A percentile compares a stretch with the other conserved stretches of the same genome.
Evolutionary conservation across 2,113 vertebrate genomes (phyloP).

Genomic region (Greenwoodochromis staneri): DNA sequence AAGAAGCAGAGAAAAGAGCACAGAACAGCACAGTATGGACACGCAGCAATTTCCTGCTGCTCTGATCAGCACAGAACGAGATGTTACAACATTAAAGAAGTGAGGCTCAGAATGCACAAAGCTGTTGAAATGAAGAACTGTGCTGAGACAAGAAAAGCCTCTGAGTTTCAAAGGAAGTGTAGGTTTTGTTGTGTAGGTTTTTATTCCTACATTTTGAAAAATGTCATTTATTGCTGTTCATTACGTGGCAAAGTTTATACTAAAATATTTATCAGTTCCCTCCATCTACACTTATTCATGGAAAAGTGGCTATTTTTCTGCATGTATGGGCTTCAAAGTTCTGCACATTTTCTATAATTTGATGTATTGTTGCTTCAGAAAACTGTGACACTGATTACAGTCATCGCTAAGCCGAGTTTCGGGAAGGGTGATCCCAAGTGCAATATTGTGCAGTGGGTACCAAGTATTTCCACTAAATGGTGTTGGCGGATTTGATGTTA

Average conservation of each 20-base stretch:
- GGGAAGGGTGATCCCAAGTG: background rate
- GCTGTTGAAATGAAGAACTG: background rate
- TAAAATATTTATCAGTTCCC: background rate
- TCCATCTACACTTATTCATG: background rate
- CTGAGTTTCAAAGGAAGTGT: background rate
- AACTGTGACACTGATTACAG: background rate
- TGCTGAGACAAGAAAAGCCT: background rate
- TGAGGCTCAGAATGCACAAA: background rate
- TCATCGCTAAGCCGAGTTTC: background rate
- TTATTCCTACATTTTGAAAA: background rate
- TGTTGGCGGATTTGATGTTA: background rate
- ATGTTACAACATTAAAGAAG: background rate
- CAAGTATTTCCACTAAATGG: constrained; percentile 3
- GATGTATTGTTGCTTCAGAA: background rate
- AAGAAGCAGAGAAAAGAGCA: background rate
- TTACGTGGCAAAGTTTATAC: background rate
- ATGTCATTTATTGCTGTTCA: background rate
- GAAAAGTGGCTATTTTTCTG: background rate
- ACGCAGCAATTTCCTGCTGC: background rate
- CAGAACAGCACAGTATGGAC: background rate
- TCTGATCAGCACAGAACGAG: background rate
- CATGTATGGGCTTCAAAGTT: background rate
- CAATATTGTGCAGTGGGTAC: background rate
- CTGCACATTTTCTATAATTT: background rate
- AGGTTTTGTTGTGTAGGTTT: background rate